Percentiles rank a stretch among this genome's conserved stretches.
Conservation (phyloP, 1,140 invertebrate species). For the Euwallacea similis region DNA sequence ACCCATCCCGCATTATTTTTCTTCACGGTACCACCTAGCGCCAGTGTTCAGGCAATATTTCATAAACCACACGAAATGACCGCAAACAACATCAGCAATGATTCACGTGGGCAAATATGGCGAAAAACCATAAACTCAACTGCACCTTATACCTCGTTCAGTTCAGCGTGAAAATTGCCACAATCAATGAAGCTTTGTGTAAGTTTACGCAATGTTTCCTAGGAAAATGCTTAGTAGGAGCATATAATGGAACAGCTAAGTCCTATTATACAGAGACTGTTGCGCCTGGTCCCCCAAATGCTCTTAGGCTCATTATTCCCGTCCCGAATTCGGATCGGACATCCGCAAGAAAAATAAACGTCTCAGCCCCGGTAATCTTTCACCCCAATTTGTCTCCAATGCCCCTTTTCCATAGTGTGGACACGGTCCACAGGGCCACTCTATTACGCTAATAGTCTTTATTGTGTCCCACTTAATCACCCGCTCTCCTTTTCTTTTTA, state of each 20-base stretch:
- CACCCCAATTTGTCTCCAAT: slow-evolving; percentile 53
- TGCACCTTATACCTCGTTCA: slow-evolving; percentile 3
- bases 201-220: neutral
- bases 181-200: neutral
- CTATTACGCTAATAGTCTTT: slow-evolving; percentile 51
- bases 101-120: slow-evolving; percentile 12
- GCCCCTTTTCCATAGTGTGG: slow-evolving; percentile 49
- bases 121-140: slow-evolving; percentile 4
- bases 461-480: slow-evolving; percentile 28
- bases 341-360: slow-evolving; percentile 45
- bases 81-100: slow-evolving; percentile 1
- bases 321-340: slow-evolving; percentile 26
- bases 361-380: slow-evolving; percentile 48
- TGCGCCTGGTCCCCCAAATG: slow-evolving; percentile 8
- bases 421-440: slow-evolving; percentile 50
- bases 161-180: neutral
- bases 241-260: too few relatives aligned
- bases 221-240: too few relatives aligned
- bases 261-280: neutral
- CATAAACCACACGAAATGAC: neutral
- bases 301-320: slow-evolving; percentile 22
- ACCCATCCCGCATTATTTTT: too few relatives aligned
- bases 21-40: too few relatives aligned
- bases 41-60: neutral
- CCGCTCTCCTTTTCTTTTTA: too few relatives aligned